Conservation (phyloP, 2,797 vertebrate genomes). For the Hafferia zeledoni region DNA sequence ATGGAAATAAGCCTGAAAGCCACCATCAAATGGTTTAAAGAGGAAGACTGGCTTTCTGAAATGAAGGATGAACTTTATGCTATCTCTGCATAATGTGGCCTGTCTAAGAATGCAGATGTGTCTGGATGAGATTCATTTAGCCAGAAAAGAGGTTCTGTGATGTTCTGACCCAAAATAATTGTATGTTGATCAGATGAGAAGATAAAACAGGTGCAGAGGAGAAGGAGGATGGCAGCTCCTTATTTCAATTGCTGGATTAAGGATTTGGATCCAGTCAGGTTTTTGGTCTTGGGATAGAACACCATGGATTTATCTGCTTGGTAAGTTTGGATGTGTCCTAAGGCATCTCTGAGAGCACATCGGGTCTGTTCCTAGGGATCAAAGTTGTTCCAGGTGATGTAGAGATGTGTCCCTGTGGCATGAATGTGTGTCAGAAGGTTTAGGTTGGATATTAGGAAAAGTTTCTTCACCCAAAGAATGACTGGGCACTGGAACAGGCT, state of each 20-base stretch:
- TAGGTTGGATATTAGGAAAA: neutral
- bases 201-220: neutral
- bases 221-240: neutral
- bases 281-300: neutral
- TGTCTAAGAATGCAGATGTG: neutral
- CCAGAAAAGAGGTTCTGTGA: neutral
- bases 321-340: neutral
- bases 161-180: neutral
- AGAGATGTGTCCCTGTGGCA: neutral
- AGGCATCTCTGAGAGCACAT: accelerated
- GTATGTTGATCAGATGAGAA: neutral
- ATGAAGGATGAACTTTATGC: neutral
- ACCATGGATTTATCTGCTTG: neutral
- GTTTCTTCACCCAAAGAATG: neutral
- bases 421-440: neutral
- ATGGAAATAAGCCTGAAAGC: neutral
- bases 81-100: neutral
- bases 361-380: neutral
- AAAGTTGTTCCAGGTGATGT: neutral
- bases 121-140: neutral
- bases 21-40: neutral
- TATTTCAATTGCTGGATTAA: neutral
- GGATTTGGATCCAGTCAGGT: neutral
- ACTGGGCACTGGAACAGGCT: neutral
- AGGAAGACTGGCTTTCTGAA: neutral